Conservation (phyloP, 2,113 vertebrate species). For the Notarius quadriscutis region DNA sequence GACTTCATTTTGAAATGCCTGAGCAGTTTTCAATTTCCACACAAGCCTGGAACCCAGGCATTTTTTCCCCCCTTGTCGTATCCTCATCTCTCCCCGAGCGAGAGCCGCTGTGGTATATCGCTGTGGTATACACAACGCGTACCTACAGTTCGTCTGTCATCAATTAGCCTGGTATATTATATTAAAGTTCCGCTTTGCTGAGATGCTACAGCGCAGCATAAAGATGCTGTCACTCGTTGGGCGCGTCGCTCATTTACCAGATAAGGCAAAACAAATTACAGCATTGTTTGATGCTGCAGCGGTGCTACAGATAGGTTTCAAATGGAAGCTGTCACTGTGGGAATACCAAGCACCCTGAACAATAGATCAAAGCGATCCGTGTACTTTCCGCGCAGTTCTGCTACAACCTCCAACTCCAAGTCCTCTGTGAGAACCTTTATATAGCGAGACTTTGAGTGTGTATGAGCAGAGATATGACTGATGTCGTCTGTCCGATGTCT, state of each 20-base stretch:
- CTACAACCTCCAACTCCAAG: slow-evolving; percentile 32
- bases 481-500: slow-evolving; percentile 45
- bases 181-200: slow-evolving; percentile 58
- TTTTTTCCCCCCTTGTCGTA: slow-evolving; percentile 33
- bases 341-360: slow-evolving; percentile 49
- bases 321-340: slow-evolving; percentile 53
- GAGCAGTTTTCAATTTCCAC: slow-evolving; percentile 53
- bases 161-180: slow-evolving; percentile 58
- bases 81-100: slow-evolving; percentile 34
- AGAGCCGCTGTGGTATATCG: slow-evolving; percentile 35
- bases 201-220: slow-evolving; percentile 38
- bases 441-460: slow-evolving; percentile 32
- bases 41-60: slow-evolving; percentile 31
- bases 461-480: slow-evolving; percentile 45
- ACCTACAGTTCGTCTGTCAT: slow-evolving; percentile 47
- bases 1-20: slow-evolving; percentile 53
- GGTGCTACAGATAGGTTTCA: slow-evolving; percentile 49
- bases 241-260: slow-evolving; percentile 53
- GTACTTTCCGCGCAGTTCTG: slow-evolving; percentile 33
- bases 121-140: slow-evolving; percentile 1
- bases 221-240: slow-evolving; percentile 54
- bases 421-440: slow-evolving; percentile 38
- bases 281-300: slow-evolving; percentile 51
- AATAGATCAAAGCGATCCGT: slow-evolving; percentile 53
- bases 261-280: slow-evolving; percentile 57